Evolutionary conservation across 2,888 invertebrate species (phyloP), one percentile per base, ranked within the genome.

Genomic region (Abscondita cerata): DNA sequence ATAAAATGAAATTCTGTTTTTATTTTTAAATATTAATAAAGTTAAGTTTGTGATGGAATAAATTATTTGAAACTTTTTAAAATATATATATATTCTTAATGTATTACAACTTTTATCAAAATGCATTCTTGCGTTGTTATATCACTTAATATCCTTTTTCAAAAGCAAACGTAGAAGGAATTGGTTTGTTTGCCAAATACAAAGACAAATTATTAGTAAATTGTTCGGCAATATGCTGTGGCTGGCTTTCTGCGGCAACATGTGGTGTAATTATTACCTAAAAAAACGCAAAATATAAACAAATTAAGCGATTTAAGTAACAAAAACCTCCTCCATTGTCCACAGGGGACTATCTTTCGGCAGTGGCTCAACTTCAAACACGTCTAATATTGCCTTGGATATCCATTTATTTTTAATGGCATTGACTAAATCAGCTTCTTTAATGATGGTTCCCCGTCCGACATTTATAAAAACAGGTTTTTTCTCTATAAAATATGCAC

Each of bases 401-500:
- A 87, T 75, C 85, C 85, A 86, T 12, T 80, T 78, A 25, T 81
- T 73, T 51, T 82, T 76, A 33, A 87, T 68, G 9, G 86, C 85
- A 47, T 78, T 75, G 3, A 86, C 65, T 31, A 87, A 73, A 64
- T 81, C 81, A 1, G 70, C 66, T 72, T 86, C 85, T 60, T 76
- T 77, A 12, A 86, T 82, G n/a, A 86, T 75, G 63, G 81, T 81
- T 33, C 86, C 85, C 72, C 86, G 76, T 1, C 86, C 87, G 58
- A 86, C 79, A 71, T 87, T 87, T n/a, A 87, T 84, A 66, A 87
- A 83, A 34, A 86, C 78, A 12, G 83, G 9, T 15, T 48, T 48
- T 48, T 13, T 20, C n/a, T 25, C 46, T 46, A 11, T 9, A 46
- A 19, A n/a, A 33, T 33, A 8, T 33, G 9, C 33, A 33, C 5